Evolutionary conservation across 2,888 invertebrate genomes (phyloP).

Genomic region (Eulithis testata): DNA sequence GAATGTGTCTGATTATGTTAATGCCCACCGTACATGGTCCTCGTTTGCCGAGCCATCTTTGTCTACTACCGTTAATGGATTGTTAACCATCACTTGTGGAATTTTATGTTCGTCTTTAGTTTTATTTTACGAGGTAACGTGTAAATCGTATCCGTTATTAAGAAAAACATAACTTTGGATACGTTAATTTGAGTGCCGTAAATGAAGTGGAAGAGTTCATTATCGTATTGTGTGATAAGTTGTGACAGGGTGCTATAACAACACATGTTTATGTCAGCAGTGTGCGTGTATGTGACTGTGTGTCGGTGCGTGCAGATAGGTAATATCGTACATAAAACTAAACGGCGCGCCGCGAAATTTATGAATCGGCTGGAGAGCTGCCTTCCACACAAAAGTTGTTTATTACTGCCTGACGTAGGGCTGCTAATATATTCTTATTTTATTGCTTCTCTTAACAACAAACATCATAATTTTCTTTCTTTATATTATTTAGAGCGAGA

Average conservation of each 20-base stretch:
- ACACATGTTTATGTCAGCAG: constrained; percentile 45
- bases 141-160: constrained; percentile 14
- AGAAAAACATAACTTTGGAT: constrained; percentile 13
- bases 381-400: constrained; percentile 83
- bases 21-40: constrained; percentile 66
- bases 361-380: constrained; percentile 78
- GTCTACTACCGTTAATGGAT: constrained; percentile 73
- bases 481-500: constrained; percentile 69
- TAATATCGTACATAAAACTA: constrained; percentile 80
- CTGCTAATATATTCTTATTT: constrained; percentile 72
- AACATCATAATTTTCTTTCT: constrained; percentile 72
- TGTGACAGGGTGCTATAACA: constrained; percentile 38
- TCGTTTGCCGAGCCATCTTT: constrained; percentile 64
- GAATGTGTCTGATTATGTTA: constrained; percentile 82
- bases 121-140: constrained; percentile 33
- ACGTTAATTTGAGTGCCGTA: constrained; percentile 17
- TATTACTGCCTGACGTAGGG: constrained; percentile 73
- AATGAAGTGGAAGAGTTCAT: constrained; percentile 25
- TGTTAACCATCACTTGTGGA: constrained; percentile 56
- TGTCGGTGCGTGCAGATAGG: constrained; percentile 70
- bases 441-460: constrained; percentile 59
- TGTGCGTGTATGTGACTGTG: constrained; percentile 43
- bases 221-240: constrained; percentile 35
- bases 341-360: constrained; percentile 79
- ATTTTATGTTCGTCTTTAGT: constrained; percentile 50